phyloP scores from a whole-genome alignment of 1,140 invertebrate species.

The Drosophila mauritiana region DNA sequence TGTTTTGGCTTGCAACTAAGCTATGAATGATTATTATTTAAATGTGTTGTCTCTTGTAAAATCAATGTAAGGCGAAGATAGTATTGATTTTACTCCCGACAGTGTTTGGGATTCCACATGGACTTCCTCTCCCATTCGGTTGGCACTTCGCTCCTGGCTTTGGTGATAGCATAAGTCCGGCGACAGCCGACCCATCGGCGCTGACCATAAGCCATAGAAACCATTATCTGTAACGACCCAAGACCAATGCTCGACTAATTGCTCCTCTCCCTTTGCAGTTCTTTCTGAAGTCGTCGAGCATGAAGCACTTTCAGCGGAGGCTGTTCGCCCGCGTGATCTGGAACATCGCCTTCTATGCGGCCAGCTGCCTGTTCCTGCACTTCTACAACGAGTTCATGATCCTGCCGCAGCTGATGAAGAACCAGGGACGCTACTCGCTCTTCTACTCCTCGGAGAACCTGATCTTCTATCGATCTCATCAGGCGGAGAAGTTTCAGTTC shows the following conservation, averaged over 20 bases:
- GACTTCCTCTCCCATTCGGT: not conserved
- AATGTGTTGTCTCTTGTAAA: no score
- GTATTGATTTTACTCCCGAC: no score
- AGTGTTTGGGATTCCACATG: no score
- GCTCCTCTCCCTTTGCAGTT: slow-evolving; percentile 52
- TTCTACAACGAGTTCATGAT: slow-evolving; percentile 83
- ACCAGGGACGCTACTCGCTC: slow-evolving; percentile 75
- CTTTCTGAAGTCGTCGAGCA: slow-evolving; percentile 75
- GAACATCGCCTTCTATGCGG: slow-evolving; percentile 81
- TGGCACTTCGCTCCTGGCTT: slow-evolving; percentile 3
- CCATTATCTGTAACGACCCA: slow-evolving; percentile 14
- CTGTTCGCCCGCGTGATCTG: slow-evolving; percentile 79
- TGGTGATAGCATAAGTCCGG: not conserved
- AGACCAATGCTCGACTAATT: slow-evolving; percentile 47
- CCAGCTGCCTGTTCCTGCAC: slow-evolving; percentile 74
- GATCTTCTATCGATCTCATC: slow-evolving; percentile 79
- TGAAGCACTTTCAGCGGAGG: slow-evolving; percentile 79
- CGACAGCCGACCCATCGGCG: slow-evolving; percentile 1
- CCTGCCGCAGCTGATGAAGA: slow-evolving; percentile 77
- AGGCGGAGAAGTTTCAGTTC: slow-evolving; percentile 80
- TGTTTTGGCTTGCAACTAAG: not conserved
- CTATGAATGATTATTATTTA: no score
- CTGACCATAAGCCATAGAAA: slow-evolving; percentile 4
- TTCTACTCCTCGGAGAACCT: slow-evolving; percentile 81
- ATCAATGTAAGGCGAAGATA: no score